phyloP scores from a whole-genome alignment of 2,113 vertebrate species.

The Pseudorhombus dupliciocellatus region DNA sequence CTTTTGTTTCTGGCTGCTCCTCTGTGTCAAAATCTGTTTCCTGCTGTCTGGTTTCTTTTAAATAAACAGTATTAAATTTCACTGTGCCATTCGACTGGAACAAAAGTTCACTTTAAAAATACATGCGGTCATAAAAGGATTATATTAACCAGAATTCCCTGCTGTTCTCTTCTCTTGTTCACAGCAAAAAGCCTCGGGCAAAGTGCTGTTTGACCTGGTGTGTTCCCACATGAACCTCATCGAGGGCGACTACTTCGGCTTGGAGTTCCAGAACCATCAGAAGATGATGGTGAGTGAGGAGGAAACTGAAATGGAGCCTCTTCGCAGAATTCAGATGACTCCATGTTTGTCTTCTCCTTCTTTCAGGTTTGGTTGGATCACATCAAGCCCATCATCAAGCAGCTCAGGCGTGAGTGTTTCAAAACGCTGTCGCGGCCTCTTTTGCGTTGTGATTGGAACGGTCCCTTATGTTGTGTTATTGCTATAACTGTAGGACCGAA shows the following conservation, averaged over 20 bases:
- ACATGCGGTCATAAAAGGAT: slow-evolving; percentile 3
- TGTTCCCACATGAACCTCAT: slow-evolving; percentile 95
- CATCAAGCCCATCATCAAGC: slow-evolving; percentile 94
- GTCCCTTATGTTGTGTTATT: not conserved
- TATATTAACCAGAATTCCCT: slow-evolving; percentile 15
- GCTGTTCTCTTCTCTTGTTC: slow-evolving; percentile 52
- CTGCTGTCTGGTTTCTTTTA: slow-evolving; percentile 1
- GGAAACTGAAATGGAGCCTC: not conserved
- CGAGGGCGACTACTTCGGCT: slow-evolving; percentile 98
- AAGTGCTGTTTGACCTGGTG: slow-evolving; percentile 91
- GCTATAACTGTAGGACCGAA: slow-evolving; percentile 85
- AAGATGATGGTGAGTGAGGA: slow-evolving; percentile 91
- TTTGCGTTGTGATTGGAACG: not conserved
- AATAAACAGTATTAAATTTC: slow-evolving; percentile 20
- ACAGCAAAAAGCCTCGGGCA: slow-evolving; percentile 94
- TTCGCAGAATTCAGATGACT: not conserved
- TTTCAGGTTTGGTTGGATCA: slow-evolving; percentile 96
- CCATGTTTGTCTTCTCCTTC: slow-evolving; percentile 2
- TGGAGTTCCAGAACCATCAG: slow-evolving; percentile 94
- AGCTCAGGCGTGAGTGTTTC: slow-evolving; percentile 93
- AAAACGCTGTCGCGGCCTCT: not conserved
- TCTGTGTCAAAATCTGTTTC: not conserved
- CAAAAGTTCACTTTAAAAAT: slow-evolving; percentile 10
- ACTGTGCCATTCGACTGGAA: slow-evolving; percentile 3
- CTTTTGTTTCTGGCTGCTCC: slow-evolving; percentile 4